These are phyloP conservation scores for Sebastes baramenuke DNA, from an alignment of 2,797 vertebrate genomes.

Conservation along the genomic window DNA sequence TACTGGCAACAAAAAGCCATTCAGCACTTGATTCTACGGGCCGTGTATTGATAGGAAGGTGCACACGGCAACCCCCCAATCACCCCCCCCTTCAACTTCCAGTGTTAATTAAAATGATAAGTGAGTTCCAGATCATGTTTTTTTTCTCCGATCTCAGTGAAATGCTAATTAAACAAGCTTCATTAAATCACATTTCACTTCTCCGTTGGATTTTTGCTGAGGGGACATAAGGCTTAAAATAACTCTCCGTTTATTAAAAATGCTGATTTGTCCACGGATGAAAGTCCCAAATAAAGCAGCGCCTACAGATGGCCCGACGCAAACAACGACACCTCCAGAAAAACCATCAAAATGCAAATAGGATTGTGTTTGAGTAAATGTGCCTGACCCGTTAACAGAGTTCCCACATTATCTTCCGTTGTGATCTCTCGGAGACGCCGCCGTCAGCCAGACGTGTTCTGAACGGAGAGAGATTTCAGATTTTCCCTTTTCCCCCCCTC, in stretches of 20 bases:
- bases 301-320: constrained; percentile 25
- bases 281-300: constrained; percentile 49
- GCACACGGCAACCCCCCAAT: background rate
- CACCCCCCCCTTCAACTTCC: constrained; percentile 55
- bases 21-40: constrained; percentile 32
- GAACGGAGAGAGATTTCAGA: constrained; percentile 29
- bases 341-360: constrained; percentile 59
- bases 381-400: constrained; percentile 45
- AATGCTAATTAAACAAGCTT: constrained; percentile 81
- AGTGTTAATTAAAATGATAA: constrained; percentile 82
- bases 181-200: constrained; percentile 79
- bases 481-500: background rate
- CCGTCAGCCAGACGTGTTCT: constrained; percentile 41
- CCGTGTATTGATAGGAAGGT: constrained; percentile 40
- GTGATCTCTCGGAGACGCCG: constrained; percentile 35
- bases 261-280: constrained; percentile 59
- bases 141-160: constrained; percentile 60
- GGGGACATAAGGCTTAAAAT: constrained; percentile 63
- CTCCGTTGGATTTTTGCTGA: constrained; percentile 69
- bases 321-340: constrained; percentile 37
- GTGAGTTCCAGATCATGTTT: constrained; percentile 69
- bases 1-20: constrained; percentile 66
- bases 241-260: constrained; percentile 64
- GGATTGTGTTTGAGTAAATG: constrained; percentile 46
- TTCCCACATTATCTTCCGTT: constrained; percentile 44